These are phyloP conservation scores for Carcina quercana DNA, from an alignment of 2,888 invertebrate genomes.

Conservation along the genomic window DNA sequence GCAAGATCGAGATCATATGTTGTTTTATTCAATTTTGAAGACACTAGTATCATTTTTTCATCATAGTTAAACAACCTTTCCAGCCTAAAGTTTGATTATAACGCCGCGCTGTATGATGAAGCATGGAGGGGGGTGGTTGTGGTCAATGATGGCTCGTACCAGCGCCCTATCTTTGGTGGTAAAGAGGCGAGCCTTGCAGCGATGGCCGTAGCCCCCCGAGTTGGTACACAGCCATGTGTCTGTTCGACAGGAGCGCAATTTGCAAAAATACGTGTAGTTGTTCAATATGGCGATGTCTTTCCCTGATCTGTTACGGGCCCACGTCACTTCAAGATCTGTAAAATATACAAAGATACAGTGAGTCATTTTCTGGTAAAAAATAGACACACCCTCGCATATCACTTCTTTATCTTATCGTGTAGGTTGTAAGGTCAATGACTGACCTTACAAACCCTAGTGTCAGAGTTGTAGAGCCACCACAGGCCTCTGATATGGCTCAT, in stretches of 20 bases:
- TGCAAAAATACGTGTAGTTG: slow-evolving; percentile 6
- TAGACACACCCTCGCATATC: too few species aligned
- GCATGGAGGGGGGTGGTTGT: slow-evolving; percentile 2
- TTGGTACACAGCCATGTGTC: not conserved
- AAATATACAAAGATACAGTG: too few species aligned
- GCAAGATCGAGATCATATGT: too few species aligned
- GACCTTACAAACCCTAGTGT: too few species aligned
- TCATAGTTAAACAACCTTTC: not conserved
- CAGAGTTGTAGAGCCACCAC: too few species aligned
- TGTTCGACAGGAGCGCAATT: not conserved
- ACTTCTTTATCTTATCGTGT: too few species aligned
- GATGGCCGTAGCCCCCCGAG: not conserved
- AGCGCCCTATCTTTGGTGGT: not conserved
- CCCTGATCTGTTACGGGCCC: too few species aligned
- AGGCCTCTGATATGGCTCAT: too few species aligned
- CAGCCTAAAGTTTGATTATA: not conserved
- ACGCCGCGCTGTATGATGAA: slow-evolving; percentile 1
- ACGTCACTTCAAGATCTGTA: too few species aligned
- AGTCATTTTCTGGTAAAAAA: too few species aligned
- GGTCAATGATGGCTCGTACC: not conserved
- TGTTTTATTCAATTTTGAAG: too few species aligned
- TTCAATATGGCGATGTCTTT: slow-evolving; percentile 2
- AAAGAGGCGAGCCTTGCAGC: slow-evolving; percentile 2
- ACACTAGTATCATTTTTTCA: not conserved
- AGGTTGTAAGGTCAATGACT: too few species aligned